Evolutionary conservation across 2,888 invertebrate species (phyloP), one percentile per base, ranked within the genome.

Genomic region (Aethes cnicana): DNA sequence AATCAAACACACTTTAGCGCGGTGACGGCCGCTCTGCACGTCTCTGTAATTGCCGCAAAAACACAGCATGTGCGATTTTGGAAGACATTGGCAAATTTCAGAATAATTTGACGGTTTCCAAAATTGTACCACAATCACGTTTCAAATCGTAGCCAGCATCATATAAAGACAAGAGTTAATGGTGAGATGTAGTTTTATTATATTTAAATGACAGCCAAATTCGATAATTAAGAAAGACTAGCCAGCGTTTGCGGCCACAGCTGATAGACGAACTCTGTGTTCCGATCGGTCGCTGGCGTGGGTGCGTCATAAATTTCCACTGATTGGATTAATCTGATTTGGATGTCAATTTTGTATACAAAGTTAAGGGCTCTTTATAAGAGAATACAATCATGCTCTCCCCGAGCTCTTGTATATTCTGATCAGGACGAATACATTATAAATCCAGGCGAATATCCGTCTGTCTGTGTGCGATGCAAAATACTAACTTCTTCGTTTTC

Each of bases 291-390:
- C 70, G 81, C 76, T 73, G 78, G 81, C 72, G 73, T 66, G 81
- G 81, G 83, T 83, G 87, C 86, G 84, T 90, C 90, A 90, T 90
- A 90, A 90, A 90, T 90, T 84, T 83, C 77, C 85, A 85, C 86
- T 90, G 89, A 89, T 90, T 86, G 89, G 88, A 85, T 87, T 90
- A 88, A 90, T 90, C 90, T 88, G 90, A 90, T 90, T 89, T 89
- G 84, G 79, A 83, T 86, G 87, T 85, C 86, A 86, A 86, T 84
- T 88, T 89, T 81, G 84, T 77, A 79, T 76, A 75, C 77, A 83
- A 82, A 80, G 80, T 78, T n/a, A 78, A 77, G 77, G 74, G 74
- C 76, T 84, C 74, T 84, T 80, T 83, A 80, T 77, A 84, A 81
- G 69, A 80, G 74, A 84, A 85, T 80, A 84, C 78, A 78, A 78